Conservation (phyloP, 2,797 vertebrate species). For the Merluccius polli region DNA sequence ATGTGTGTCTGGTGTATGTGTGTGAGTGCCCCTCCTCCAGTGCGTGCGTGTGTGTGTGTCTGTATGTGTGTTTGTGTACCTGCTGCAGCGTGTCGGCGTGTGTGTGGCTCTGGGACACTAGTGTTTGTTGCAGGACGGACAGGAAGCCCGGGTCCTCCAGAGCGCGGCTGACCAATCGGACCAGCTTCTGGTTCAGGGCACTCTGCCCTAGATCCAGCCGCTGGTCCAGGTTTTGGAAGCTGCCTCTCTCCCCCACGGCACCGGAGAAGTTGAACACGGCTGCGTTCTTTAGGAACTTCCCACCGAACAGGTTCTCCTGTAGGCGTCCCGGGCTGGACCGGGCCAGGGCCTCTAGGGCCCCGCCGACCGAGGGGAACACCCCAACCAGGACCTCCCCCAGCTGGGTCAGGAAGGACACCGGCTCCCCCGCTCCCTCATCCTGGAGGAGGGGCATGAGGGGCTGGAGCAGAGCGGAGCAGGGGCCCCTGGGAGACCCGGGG, state of each 20-base stretch:
- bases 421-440: slow-evolving; percentile 32
- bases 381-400: slow-evolving; percentile 71
- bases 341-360: slow-evolving; percentile 74
- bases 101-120: slow-evolving; percentile 21
- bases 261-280: slow-evolving; percentile 82
- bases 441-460: slow-evolving; percentile 70
- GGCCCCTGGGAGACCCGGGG: slow-evolving; percentile 16
- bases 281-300: slow-evolving; percentile 82
- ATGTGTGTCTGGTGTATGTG: background rate
- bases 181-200: slow-evolving; percentile 65
- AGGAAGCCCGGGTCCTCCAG: slow-evolving; percentile 81
- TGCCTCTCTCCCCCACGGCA: slow-evolving; percentile 72
- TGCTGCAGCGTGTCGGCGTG: slow-evolving; percentile 21
- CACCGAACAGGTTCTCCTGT: slow-evolving; percentile 91
- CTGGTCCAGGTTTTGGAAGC: slow-evolving; percentile 50
- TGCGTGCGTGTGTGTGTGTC: background rate
- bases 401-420: slow-evolving; percentile 37
- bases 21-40: slow-evolving; percentile 40
- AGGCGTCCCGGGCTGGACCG: slow-evolving; percentile 71
- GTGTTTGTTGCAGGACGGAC: slow-evolving; percentile 66
- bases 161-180: slow-evolving; percentile 67
- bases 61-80: slow-evolving; percentile 29
- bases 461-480: slow-evolving; percentile 69
- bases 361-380: slow-evolving; percentile 79
- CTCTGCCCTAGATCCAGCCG: background rate